These are phyloP conservation scores for Kryptopterus vitreolus DNA, from an alignment of 2,797 vertebrate genomes.

Conservation along the genomic window DNA sequence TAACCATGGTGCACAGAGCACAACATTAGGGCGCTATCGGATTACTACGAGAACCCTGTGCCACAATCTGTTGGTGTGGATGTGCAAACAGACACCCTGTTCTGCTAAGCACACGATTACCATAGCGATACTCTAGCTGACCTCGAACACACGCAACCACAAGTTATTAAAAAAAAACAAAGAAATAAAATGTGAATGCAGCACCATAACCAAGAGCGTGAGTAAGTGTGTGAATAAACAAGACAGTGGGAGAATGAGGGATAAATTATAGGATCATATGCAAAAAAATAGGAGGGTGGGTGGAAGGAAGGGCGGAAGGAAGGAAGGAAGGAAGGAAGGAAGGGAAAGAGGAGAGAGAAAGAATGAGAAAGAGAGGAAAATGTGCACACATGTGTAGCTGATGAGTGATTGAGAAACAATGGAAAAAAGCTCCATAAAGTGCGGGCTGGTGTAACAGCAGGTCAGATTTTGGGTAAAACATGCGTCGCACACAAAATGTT, in stretches of 20 bases:
- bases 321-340: conserved; percentile 36
- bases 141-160: conserved; percentile 28
- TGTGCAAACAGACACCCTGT: conserved; percentile 55
- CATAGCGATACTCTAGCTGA: conserved; percentile 51
- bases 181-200: background rate
- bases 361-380: conserved; percentile 37
- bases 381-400: conserved; percentile 29
- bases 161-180: conserved; percentile 6
- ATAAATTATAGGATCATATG: conserved; percentile 39
- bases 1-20: conserved; percentile 45
- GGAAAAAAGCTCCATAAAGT: conserved; percentile 41
- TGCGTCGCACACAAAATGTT: background rate
- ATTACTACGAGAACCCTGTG: conserved; percentile 55
- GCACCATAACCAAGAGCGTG: background rate
- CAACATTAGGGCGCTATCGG: conserved; percentile 53
- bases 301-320: conserved; percentile 7
- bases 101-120: conserved; percentile 44
- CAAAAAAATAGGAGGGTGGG: conserved; percentile 43
- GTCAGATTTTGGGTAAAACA: conserved; percentile 15
- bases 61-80: conserved; percentile 55
- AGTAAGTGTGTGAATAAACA: conserved; percentile 24
- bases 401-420: conserved; percentile 47
- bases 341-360: conserved; percentile 32
- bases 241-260: conserved; percentile 20
- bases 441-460: conserved; percentile 5